Percentiles rank a stretch among this genome's conserved stretches.
These are phyloP conservation scores for Lophotriccus pileatus DNA, from an alignment of 2,797 vertebrate genomes.

Conservation along the genomic window DNA sequence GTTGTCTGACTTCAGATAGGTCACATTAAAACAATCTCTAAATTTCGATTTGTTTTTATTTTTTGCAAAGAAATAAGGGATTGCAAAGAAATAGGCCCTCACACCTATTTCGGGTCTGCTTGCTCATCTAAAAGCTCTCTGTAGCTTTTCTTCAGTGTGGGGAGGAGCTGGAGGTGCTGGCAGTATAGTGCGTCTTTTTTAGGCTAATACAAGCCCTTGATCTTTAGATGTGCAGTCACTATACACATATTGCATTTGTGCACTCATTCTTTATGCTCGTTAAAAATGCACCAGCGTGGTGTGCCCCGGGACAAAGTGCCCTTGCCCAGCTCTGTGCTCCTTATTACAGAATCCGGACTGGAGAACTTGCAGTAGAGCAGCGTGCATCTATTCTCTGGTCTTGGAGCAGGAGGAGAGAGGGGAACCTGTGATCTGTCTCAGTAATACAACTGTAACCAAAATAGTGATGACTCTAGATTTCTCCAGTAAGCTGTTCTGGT, in stretches of 20 bases:
- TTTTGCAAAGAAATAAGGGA: not conserved
- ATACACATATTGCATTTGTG: accelerated
- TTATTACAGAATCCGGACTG: not conserved
- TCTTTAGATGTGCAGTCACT: not conserved
- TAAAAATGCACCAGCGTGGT: not conserved
- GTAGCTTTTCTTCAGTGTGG: not conserved
- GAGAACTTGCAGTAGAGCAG: not conserved
- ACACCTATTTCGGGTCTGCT: not conserved
- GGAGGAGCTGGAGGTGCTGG: not conserved
- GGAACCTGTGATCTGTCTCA: not conserved
- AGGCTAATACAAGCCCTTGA: not conserved
- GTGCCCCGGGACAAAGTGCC: not conserved
- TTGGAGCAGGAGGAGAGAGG: not conserved
- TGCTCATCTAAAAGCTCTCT: not conserved
- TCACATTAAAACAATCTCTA: not conserved
- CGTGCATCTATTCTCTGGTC: not conserved
- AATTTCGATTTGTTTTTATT: not conserved
- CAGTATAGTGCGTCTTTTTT: not conserved
- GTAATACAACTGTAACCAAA: slow-evolving; percentile 18
- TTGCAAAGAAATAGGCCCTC: not conserved
- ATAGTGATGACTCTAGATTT: slow-evolving; percentile 13
- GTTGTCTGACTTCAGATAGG: not conserved
- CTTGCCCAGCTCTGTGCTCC: not conserved
- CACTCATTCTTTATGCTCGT: not conserved
- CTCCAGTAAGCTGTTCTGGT: slow-evolving; percentile 28